Percentiles rank a stretch among this genome's conserved stretches.
Conservation (phyloP, 2,113 vertebrate genomes). For the Artemisiospiza belli region DNA sequence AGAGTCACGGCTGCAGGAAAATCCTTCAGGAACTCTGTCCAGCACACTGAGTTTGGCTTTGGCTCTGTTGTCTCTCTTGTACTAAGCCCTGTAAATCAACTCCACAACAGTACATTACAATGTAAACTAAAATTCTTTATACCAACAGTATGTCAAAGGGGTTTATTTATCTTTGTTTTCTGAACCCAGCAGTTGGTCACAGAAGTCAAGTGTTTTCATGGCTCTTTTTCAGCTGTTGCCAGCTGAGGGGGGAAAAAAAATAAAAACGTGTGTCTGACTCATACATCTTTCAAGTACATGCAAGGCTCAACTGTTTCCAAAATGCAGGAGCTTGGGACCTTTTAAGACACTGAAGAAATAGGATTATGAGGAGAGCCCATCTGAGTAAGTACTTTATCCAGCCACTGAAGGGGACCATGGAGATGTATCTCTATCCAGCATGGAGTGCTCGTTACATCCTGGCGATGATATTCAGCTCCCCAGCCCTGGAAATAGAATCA, state of each 20-base stretch:
- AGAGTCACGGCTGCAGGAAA: slow-evolving; percentile 37
- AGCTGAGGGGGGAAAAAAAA: background rate
- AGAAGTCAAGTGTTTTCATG: slow-evolving; percentile 94
- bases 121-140: slow-evolving; percentile 81
- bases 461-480: slow-evolving; percentile 98
- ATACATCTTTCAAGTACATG: slow-evolving; percentile 92
- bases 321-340: slow-evolving; percentile 54
- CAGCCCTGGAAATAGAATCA: slow-evolving; percentile 86
- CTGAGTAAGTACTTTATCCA: slow-evolving; percentile 99
- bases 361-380: slow-evolving; percentile 99
- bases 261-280: slow-evolving; percentile 78
- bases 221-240: slow-evolving; percentile 81
- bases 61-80: slow-evolving; percentile 57
- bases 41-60: background rate
- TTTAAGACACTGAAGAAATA: slow-evolving; percentile 97
- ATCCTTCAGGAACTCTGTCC: background rate
- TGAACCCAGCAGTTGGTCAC: slow-evolving; percentile 93
- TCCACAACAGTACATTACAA: slow-evolving; percentile 77
- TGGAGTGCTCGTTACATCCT: slow-evolving; percentile 98
- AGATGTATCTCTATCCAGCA: slow-evolving; percentile 99
- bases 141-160: slow-evolving; percentile 60
- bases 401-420: slow-evolving; percentile 97
- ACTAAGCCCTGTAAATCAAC: slow-evolving; percentile 62
- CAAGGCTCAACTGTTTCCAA: slow-evolving; percentile 77
- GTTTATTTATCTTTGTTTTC: slow-evolving; percentile 52